Conservation (phyloP, 2,797 vertebrate species). For the Myotis myotis region DNA sequence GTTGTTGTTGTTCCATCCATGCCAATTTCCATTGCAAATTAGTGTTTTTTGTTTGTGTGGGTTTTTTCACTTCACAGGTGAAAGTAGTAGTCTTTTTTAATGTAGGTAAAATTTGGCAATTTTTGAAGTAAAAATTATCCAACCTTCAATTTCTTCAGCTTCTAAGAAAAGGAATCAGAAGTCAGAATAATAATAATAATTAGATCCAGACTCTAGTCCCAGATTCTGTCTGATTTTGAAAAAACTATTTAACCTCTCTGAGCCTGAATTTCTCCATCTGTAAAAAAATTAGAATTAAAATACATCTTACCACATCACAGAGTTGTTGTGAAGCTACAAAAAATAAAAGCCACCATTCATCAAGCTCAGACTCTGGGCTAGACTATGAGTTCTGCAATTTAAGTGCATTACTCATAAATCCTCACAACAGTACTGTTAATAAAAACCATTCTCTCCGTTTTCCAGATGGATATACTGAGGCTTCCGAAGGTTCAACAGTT, state of each 20-base stretch:
- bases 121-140: conserved; percentile 8
- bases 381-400: neutral
- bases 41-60: neutral
- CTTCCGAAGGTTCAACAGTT: neutral
- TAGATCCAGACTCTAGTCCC: neutral
- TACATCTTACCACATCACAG: neutral
- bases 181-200: conserved; percentile 5
- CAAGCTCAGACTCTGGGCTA: neutral
- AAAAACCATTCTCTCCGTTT: neutral
- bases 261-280: neutral
- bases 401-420: neutral
- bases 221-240: conserved; percentile 2
- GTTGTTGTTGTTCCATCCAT: neutral
- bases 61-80: neutral
- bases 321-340: neutral
- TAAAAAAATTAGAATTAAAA: conserved; percentile 20
- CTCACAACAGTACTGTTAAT: neutral
- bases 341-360: neutral
- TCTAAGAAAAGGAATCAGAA: conserved; percentile 30
- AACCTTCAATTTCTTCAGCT: conserved; percentile 43
- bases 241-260: neutral
- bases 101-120: conserved; percentile 2
- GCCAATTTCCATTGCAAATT: conserved; percentile 8
- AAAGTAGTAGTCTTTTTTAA: conserved; percentile 22
- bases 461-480: neutral